These are phyloP conservation scores for Anomalospiza imberbis DNA, from an alignment of 2,797 vertebrate species.

Conservation along the genomic window DNA sequence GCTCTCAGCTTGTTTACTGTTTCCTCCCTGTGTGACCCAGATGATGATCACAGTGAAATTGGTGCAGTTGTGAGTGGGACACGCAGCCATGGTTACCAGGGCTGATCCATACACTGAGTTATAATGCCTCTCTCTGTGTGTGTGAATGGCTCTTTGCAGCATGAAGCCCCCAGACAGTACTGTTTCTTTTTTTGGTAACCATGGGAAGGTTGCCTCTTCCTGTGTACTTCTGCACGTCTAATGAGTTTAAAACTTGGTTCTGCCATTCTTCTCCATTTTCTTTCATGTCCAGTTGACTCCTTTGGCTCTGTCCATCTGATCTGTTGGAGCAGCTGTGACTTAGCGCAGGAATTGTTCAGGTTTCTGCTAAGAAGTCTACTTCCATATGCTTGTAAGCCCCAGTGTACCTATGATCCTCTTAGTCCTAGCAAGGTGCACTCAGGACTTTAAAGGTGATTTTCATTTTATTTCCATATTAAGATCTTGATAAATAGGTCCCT, in stretches of 20 bases:
- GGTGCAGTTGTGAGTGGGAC: not conserved
- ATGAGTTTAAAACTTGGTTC: not conserved
- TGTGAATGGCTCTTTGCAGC: not conserved
- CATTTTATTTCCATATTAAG: not conserved
- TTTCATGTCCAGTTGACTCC: not conserved
- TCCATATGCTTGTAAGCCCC: not conserved
- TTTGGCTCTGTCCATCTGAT: not conserved
- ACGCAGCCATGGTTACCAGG: rapidly evolving
- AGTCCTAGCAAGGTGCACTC: not conserved
- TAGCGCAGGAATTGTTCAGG: not conserved
- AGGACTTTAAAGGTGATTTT: not conserved
- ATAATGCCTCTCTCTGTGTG: not conserved
- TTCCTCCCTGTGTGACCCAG: not conserved
- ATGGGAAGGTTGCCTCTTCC: not conserved
- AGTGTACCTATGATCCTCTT: not conserved
- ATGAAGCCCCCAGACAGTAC: not conserved
- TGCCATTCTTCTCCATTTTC: not conserved
- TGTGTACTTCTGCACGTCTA: not conserved
- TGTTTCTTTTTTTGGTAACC: not conserved
- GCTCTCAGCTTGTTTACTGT: not conserved
- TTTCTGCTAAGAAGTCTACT: not conserved
- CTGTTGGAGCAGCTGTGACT: not conserved
- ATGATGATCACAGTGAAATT: too few species aligned
- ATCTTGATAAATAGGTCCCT: not conserved
- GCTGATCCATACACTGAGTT: not conserved